Evolutionary conservation across 1,140 invertebrate species (phyloP).

Genomic region (Cyphomyrmex costatus): DNA sequence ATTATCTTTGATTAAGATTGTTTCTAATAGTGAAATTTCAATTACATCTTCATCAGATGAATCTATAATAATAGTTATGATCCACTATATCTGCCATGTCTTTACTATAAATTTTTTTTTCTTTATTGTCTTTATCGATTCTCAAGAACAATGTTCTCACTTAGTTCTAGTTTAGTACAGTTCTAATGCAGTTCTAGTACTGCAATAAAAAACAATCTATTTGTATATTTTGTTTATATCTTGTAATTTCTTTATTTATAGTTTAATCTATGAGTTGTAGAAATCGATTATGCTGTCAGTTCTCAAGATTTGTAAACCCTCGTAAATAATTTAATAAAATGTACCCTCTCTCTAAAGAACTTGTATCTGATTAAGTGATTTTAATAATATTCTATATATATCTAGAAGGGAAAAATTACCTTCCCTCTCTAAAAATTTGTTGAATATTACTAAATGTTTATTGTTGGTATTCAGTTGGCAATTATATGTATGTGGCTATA

Average conservation of each 20-base stretch:
- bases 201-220: too few relatives aligned
- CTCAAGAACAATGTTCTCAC: too few relatives aligned
- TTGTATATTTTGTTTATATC: not conserved
- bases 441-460: not conserved
- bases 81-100: too few relatives aligned
- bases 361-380: not conserved
- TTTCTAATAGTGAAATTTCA: too few relatives aligned
- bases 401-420: not conserved
- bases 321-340: not conserved
- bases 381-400: not conserved
- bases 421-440: constrained; percentile 8
- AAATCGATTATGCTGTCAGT: not conserved
- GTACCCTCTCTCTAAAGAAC: not conserved
- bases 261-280: not conserved
- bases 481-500: not conserved
- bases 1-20: too few relatives aligned
- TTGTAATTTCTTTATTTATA: not conserved
- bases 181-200: too few relatives aligned
- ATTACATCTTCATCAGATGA: too few relatives aligned
- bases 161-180: too few relatives aligned
- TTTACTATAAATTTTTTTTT: too few relatives aligned
- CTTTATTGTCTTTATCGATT: too few relatives aligned
- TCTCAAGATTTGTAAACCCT: not conserved
- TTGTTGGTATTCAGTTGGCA: not conserved
- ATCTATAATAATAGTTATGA: too few relatives aligned